Conservation (phyloP, 2,888 invertebrate species). For the Tryphoninae sp. region DNA sequence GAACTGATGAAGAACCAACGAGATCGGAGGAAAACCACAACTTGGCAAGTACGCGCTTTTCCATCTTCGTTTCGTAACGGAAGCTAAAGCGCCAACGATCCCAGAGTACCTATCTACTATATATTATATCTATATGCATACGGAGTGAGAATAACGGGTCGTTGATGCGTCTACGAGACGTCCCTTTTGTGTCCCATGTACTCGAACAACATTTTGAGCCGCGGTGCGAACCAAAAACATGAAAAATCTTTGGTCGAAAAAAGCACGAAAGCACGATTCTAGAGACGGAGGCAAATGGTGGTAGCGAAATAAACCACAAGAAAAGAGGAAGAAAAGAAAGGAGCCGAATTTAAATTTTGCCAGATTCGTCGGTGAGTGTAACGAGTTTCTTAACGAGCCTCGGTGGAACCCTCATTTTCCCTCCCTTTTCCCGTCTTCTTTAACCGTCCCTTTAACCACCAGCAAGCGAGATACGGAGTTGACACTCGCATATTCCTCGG, state of each 20-base stretch:
- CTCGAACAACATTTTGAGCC: conserved; percentile 13
- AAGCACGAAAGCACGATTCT: neutral
- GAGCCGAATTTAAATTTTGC: conserved; percentile 72
- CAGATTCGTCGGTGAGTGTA: conserved; percentile 65
- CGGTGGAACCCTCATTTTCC: conserved; percentile 41
- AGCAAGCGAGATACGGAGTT: conserved; percentile 29
- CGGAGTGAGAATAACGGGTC: conserved; percentile 36
- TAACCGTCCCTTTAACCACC: conserved; percentile 17
- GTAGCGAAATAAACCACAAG: conserved; percentile 7
- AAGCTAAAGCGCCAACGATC: conserved; percentile 16
- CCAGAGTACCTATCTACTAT: no score
- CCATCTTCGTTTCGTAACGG: conserved; percentile 10
- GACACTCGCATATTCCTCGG: conserved; percentile 58
- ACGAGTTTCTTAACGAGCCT: conserved; percentile 75
- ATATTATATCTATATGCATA: no score
- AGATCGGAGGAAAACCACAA: conserved; percentile 33
- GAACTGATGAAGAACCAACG: conserved; percentile 2
- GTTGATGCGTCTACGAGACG: conserved; percentile 33
- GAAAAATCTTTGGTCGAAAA: neutral
- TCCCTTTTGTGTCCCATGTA: neutral
- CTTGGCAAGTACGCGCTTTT: conserved; percentile 49
- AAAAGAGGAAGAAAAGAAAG: conserved; percentile 12
- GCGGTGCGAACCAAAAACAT: neutral
- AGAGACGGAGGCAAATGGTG: conserved; percentile 28
- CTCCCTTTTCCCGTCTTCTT: conserved; percentile 18